phyloP scores from a whole-genome alignment of 2,888 invertebrate species.

The Caenorhabditis becei region DNA sequence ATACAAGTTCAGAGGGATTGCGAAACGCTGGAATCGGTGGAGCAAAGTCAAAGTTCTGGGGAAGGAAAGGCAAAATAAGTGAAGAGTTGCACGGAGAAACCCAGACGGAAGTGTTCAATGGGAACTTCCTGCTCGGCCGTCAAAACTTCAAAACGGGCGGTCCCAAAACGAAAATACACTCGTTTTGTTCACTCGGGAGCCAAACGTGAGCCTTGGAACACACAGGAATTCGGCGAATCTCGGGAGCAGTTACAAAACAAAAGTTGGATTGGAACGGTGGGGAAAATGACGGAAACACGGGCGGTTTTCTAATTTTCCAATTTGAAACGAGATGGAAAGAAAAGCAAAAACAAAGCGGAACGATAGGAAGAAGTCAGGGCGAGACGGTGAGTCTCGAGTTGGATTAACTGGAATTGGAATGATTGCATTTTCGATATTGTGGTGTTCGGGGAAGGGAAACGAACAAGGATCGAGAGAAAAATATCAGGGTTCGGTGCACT shows the following conservation, averaged over 20 bases:
- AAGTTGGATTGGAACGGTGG: constrained; percentile 7
- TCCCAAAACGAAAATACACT: not conserved
- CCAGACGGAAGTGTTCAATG: constrained; percentile 9
- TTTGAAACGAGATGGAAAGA: too few relatives aligned
- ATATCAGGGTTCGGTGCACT: constrained; percentile 17
- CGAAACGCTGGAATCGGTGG: too few relatives aligned
- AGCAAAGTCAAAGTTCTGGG: not conserved
- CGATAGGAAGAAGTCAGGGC: not conserved
- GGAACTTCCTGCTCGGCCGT: constrained; percentile 22
- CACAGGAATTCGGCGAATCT: too few relatives aligned
- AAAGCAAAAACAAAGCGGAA: not conserved
- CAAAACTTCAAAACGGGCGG: constrained; percentile 6
- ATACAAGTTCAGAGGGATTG: too few relatives aligned
- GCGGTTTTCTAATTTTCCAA: not conserved
- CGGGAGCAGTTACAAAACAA: constrained; percentile 1
- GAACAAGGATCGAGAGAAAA: constrained; percentile 3
- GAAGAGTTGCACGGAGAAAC: constrained; percentile 23
- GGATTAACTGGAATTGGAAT: constrained; percentile 22
- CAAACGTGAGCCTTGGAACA: not conserved
- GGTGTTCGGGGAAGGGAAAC: constrained; percentile 15
- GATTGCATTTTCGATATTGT: constrained; percentile 21
- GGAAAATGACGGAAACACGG: not conserved
- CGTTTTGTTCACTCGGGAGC: not conserved
- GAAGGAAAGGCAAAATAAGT: constrained; percentile 14
- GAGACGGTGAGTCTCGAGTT: constrained; percentile 3